A percentile compares a stretch with the other conserved stretches of the same genome.
phyloP scores from a whole-genome alignment of 1,140 invertebrate species.

The Dendrolimus punctatus region DNA sequence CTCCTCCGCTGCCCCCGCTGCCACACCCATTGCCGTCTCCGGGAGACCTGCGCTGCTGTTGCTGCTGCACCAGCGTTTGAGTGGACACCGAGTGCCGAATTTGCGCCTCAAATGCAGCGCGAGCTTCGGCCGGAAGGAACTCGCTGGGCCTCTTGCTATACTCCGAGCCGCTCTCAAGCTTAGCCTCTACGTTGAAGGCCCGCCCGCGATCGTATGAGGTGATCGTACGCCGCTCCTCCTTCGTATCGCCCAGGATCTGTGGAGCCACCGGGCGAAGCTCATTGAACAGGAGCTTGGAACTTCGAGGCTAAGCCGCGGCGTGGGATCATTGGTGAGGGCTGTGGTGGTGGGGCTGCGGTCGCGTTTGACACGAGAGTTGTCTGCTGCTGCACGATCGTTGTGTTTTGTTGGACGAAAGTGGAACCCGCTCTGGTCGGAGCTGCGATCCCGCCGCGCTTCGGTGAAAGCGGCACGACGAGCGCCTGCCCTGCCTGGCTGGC shows the following conservation, averaged over 20 bases:
- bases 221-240: slow-evolving; percentile 1
- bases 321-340: neutral
- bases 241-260: slow-evolving; percentile 17
- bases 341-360: slow-evolving; percentile 53
- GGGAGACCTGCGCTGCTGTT: slow-evolving; percentile 46
- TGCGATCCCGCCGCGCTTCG: slow-evolving; percentile 74
- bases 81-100: slow-evolving; percentile 81
- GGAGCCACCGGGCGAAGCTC: no score
- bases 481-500: slow-evolving; percentile 82
- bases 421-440: slow-evolving; percentile 79
- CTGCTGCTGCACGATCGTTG: slow-evolving; percentile 76
- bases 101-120: slow-evolving; percentile 16
- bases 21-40: slow-evolving; percentile 70
- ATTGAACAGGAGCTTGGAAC: no score
- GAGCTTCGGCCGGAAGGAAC: slow-evolving; percentile 26
- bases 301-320: slow-evolving; percentile 1
- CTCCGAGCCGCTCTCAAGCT: slow-evolving; percentile 12
- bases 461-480: slow-evolving; percentile 83
- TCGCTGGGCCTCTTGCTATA: slow-evolving; percentile 28
- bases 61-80: slow-evolving; percentile 78
- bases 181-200: slow-evolving; percentile 6
- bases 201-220: slow-evolving; percentile 1
- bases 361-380: slow-evolving; percentile 81
- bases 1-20: slow-evolving; percentile 50
- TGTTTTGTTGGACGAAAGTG: slow-evolving; percentile 81